A percentile compares a stretch with the other conserved stretches of the same genome.
Evolutionary conservation across 2,797 vertebrate genomes (phyloP).

Genomic region (Salmo trutta): DNA sequence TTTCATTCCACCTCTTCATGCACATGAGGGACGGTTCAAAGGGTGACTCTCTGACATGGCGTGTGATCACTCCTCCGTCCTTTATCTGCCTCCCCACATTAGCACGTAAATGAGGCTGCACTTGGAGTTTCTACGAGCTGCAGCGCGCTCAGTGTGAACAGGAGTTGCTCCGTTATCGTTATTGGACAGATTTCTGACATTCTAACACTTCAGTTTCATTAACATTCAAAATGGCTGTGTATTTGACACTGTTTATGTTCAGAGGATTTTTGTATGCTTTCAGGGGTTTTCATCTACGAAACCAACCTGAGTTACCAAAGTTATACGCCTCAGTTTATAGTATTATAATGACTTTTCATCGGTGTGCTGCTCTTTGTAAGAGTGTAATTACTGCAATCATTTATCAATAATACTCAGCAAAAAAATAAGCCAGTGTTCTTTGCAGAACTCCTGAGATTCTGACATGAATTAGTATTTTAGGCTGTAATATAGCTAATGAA

Average conservation of each 20-base stretch:
- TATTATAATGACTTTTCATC: neutral
- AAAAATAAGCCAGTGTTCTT: neutral
- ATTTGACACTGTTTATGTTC: constrained; percentile 79
- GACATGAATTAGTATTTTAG: constrained; percentile 28
- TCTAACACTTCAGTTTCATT: constrained; percentile 77
- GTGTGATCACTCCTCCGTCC: constrained; percentile 74
- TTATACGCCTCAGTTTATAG: neutral
- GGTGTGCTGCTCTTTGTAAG: neutral
- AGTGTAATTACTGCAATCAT: neutral
- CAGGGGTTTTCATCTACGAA: no score
- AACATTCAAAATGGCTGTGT: constrained; percentile 73
- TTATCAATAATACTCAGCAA: constrained; percentile 20
- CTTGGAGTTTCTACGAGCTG: constrained; percentile 75
- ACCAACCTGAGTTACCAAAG: neutral
- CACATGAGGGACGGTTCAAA: constrained; percentile 78
- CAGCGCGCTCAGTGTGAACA: constrained; percentile 77
- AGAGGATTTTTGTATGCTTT: constrained; percentile 57
- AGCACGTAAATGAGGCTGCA: constrained; percentile 85
- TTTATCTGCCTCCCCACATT: constrained; percentile 82
- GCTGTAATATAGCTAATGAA: constrained; percentile 44
- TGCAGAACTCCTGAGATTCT: constrained; percentile 18
- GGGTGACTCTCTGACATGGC: constrained; percentile 78
- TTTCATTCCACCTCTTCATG: constrained; percentile 75
- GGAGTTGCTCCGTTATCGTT: constrained; percentile 78
- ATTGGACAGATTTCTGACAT: constrained; percentile 82